These are phyloP conservation scores for Drosophila aff. DNA, from an alignment of 1,140 invertebrate species.

Conservation along the genomic window DNA sequence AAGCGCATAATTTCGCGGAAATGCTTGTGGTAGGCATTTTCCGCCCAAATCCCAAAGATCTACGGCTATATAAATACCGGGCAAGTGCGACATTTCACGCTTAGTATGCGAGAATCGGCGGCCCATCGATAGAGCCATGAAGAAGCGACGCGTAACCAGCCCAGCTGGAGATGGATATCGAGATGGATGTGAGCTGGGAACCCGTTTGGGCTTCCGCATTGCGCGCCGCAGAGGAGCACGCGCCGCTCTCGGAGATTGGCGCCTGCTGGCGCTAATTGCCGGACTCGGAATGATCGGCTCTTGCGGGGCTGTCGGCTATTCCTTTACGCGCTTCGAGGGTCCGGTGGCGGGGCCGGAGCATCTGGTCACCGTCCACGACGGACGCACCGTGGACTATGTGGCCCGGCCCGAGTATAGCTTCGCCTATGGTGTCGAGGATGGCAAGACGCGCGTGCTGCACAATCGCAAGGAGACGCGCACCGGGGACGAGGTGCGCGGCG, in stretches of 20 bases:
- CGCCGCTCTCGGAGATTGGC: constrained; percentile 34
- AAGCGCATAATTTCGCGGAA: constrained; percentile 81
- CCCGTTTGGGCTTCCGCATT: constrained; percentile 73
- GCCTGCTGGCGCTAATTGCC: constrained; percentile 51
- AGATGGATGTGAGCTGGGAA: constrained; percentile 26
- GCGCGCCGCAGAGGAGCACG: constrained; percentile 49
- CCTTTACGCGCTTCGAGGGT: constrained; percentile 88
- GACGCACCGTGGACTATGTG: constrained; percentile 87
- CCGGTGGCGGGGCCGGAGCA: constrained; percentile 88
- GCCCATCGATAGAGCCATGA: constrained; percentile 43
- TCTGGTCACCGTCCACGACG: constrained; percentile 86
- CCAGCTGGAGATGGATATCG: constrained; percentile 16
- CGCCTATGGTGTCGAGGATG: constrained; percentile 89
- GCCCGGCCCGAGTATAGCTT: constrained; percentile 89
- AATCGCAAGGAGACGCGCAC: constrained; percentile 89
- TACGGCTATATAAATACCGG: constrained; percentile 70
- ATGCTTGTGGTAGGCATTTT: constrained; percentile 62
- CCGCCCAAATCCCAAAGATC: constrained; percentile 17
- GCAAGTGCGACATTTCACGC: constrained; percentile 78
- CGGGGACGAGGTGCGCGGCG: constrained; percentile 89
- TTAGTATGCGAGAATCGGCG: constrained; percentile 63
- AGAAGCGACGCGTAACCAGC: constrained; percentile 65
- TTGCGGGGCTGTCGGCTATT: constrained; percentile 87
- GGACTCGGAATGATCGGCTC: constrained; percentile 43
- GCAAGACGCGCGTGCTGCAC: constrained; percentile 89